phyloP scores from a whole-genome alignment of 2,797 vertebrate genomes.

The Helicolenus hilgendorfi region DNA sequence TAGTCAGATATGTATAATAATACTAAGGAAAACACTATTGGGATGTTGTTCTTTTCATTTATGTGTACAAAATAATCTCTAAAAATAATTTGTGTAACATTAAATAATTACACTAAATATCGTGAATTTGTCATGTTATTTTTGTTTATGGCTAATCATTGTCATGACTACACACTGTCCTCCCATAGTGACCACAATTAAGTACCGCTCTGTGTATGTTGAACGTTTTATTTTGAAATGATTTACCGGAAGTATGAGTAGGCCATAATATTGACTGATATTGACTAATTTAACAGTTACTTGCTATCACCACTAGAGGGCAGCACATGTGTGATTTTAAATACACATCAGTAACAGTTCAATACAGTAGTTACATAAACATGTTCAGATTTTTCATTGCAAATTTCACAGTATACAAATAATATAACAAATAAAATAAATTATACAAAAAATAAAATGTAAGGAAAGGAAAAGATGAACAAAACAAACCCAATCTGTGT shows the following conservation, averaged over 20 bases:
- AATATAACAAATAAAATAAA: too few species aligned
- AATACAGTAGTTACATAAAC: too few species aligned
- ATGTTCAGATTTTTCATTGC: too few species aligned
- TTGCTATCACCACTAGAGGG: too few species aligned
- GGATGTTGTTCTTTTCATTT: conserved; percentile 71
- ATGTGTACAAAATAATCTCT: conserved; percentile 76
- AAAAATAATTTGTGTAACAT: conserved; percentile 77
- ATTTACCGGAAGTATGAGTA: too few species aligned
- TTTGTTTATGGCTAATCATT: neutral
- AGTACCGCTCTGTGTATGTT: neutral
- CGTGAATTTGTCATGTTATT: neutral
- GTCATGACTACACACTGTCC: neutral
- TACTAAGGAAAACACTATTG: conserved; percentile 63
- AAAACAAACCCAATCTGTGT: too few species aligned
- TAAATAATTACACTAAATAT: conserved; percentile 80
- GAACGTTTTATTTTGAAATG: neutral
- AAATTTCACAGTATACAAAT: too few species aligned
- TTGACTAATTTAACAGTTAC: neutral
- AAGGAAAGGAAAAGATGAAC: too few species aligned
- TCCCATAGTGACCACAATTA: neutral
- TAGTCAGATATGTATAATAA: neutral
- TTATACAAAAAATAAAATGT: too few species aligned
- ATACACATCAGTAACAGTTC: too few species aligned
- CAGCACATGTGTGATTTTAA: too few species aligned
- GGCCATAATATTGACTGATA: too few species aligned